Evolutionary conservation across 2,888 invertebrate genomes (phyloP).

Genomic region (Cylindroiulus punctatus): DNA sequence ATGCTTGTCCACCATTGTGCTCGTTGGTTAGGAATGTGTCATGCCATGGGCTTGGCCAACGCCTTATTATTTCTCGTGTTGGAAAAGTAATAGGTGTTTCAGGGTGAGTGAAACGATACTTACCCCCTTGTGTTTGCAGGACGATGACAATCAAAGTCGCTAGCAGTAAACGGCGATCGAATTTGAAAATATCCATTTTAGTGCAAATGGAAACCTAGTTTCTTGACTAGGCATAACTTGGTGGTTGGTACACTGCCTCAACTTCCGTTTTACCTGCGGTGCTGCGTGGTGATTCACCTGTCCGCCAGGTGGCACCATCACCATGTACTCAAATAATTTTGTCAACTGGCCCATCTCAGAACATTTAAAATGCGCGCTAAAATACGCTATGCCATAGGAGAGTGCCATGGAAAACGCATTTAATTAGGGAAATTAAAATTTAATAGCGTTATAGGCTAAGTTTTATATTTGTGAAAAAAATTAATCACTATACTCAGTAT

Average conservation of each 20-base stretch:
- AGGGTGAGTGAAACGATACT: not conserved
- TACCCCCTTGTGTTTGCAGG: not conserved
- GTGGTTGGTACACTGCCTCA: not conserved
- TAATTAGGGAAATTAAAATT: too few relatives aligned
- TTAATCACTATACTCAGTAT: too few relatives aligned
- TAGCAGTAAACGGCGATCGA: not conserved
- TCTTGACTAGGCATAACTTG: not conserved
- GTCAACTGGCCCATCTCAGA: too few relatives aligned
- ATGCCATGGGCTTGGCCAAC: not conserved
- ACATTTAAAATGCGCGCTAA: not conserved
- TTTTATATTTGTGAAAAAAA: too few relatives aligned
- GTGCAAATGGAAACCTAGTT: not conserved
- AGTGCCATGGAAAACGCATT: too few relatives aligned
- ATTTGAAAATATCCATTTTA: not conserved
- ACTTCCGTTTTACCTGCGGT: not conserved
- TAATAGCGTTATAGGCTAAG: too few relatives aligned
- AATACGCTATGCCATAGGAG: too few relatives aligned
- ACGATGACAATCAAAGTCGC: not conserved
- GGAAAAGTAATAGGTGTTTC: too few relatives aligned
- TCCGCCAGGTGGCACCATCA: not conserved
- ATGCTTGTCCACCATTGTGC: conserved; percentile 58
- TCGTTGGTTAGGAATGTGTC: not conserved
- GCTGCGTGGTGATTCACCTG: not conserved
- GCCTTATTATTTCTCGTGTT: not conserved
- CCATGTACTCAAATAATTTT: too few relatives aligned